Base-by-base conservation (phyloP, 2,113 vertebrate species). In the Kryptolebias marmoratus region DNA sequence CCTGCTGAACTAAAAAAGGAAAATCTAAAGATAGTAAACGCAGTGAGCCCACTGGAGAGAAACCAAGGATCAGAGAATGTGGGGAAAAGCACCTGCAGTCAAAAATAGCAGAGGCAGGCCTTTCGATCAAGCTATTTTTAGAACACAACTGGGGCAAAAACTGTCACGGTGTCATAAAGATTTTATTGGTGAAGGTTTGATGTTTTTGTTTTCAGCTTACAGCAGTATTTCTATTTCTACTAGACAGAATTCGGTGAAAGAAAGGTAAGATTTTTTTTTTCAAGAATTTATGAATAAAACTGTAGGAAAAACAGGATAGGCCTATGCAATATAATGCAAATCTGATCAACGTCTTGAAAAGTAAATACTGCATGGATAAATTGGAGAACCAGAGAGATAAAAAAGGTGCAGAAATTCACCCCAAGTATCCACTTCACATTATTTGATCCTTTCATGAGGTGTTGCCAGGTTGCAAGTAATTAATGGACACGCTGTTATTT, bases 21-120 rank as follows among this genome's bases (percentile, higher is more conserved):
- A 88, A 75, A 66, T 85, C 91, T 92, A 93, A 92, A 93, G 92
- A 94, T 93, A 94, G 91, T 65, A 75, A 77, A 47, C 12, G 65
- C 81, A 83, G 75, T 44, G 72, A 73, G 92, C 83, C 91, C 86
- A 85, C 77, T 80, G 36, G 70, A 82, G 82, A 87, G 83, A 75
- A 77, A 71, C 53, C 27, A 5, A 79, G 76, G 72, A 68, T 64
- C 73, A 64, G 83, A 70, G 68, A 87, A 85, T 64, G 57, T 57
- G 79, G 75, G 74, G 87, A 71, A 81, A 89, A 91, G 80, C 87
- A 93, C 93, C 93, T 93, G 79, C 85, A 87, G 89, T 82, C 86
- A 88, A 90, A 93, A 92, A 94, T 93, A 93, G 90, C 76, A 82
- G 67, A 52, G 45, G 67, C 62, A 32, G 75, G 84, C 73, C 75